phyloP scores from a whole-genome alignment of 2,888 invertebrate genomes.

The Byasa hedistus region DNA sequence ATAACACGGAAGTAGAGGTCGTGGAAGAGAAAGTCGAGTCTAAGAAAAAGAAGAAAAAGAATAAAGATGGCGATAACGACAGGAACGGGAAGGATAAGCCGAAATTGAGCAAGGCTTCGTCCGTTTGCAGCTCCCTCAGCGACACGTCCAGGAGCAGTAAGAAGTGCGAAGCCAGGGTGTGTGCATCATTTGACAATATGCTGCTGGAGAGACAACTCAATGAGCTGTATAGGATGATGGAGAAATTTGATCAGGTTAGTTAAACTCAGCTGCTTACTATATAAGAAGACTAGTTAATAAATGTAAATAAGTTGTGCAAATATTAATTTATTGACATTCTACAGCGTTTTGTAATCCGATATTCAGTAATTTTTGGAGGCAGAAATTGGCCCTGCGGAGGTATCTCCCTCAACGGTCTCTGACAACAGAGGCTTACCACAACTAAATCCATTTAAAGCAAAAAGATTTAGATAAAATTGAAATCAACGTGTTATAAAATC shows the following conservation, averaged over 20 bases:
- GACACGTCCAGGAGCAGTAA: slow-evolving; percentile 57
- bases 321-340: too few species aligned
- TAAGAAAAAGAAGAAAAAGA: slow-evolving; percentile 41
- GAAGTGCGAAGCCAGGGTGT: slow-evolving; percentile 37
- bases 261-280: too few species aligned
- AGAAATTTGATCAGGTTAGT: slow-evolving; percentile 54
- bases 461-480: too few species aligned
- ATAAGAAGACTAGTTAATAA: too few species aligned
- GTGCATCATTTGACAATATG: slow-evolving; percentile 62
- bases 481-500: too few species aligned
- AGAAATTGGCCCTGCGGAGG: too few species aligned
- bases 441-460: too few species aligned
- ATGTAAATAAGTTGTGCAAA: too few species aligned
- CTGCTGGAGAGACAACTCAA: slow-evolving; percentile 77
- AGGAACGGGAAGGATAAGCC: slow-evolving; percentile 35
- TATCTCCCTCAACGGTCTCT: too few species aligned
- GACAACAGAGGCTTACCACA: too few species aligned
- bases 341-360: too few species aligned
- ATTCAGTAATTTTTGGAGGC: too few species aligned
- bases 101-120: slow-evolving; percentile 55
- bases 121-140: slow-evolving; percentile 62
- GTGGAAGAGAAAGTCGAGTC: slow-evolving; percentile 32
- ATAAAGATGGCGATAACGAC: slow-evolving; percentile 32
- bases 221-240: slow-evolving; percentile 73
- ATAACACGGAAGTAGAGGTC: slow-evolving; percentile 28